Conservation (phyloP, 1,140 invertebrate genomes). For the Musca domestica region DNA sequence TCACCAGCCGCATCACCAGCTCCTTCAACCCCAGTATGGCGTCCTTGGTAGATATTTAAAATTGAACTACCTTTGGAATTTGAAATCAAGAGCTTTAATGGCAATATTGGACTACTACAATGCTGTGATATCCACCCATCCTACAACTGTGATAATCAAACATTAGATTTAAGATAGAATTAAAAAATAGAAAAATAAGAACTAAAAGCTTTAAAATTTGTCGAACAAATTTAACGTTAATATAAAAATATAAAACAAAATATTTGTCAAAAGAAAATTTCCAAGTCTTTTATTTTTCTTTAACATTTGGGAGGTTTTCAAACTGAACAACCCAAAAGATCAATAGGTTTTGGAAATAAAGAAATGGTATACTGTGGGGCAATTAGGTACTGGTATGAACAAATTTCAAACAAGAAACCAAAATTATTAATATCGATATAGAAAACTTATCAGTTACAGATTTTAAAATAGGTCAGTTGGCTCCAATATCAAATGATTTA, state of each 20-base stretch:
- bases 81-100: constrained; percentile 19
- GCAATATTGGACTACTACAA: constrained; percentile 12
- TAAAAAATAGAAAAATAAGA: background rate
- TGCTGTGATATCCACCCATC: background rate
- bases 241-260: background rate
- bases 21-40: constrained; percentile 59
- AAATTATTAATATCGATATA: no score
- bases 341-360: no score
- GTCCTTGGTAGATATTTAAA: constrained; percentile 59
- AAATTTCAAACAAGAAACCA: no score
- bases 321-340: no score
- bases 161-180: constrained; percentile 9
- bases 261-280: no score
- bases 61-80: background rate
- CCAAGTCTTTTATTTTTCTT: no score
- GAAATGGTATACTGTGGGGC: no score
- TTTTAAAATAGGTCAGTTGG: no score
- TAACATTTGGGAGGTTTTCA: no score
- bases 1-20: constrained; percentile 19
- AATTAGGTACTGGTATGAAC: no score
- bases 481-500: no score
- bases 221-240: constrained; percentile 23
- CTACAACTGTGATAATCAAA: constrained; percentile 25
- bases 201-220: background rate
- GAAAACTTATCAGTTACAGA: no score